Percentiles rank a stretch among this genome's conserved stretches.
Conservation (phyloP, 2,797 vertebrate species). For the Geotrypetes seraphini region DNA sequence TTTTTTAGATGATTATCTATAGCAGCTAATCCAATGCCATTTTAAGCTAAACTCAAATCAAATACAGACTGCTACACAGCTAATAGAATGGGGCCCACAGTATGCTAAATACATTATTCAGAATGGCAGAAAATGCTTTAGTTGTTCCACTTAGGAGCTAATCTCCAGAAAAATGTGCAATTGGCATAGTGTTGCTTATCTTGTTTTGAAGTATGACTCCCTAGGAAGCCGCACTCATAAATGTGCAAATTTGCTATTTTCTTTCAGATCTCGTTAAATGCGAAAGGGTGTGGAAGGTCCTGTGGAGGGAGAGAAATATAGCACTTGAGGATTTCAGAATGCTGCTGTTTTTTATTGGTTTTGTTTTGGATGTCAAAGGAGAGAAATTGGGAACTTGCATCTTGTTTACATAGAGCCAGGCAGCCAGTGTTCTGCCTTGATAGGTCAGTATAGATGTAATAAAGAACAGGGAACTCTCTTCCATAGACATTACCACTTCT, state of each 20-base stretch:
- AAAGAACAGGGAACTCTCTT: background rate
- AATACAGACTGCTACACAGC: too few species aligned
- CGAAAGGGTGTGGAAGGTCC: background rate
- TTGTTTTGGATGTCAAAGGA: background rate
- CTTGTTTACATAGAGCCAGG: background rate
- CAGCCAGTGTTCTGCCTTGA: background rate
- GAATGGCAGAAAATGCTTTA: too few species aligned
- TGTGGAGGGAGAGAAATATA: background rate
- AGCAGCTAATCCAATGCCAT: too few species aligned
- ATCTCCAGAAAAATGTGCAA: too few species aligned
- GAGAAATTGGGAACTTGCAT: background rate
- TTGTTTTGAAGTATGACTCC: background rate
- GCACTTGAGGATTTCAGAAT: background rate
- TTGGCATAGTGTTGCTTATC: too few species aligned
- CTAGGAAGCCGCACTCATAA: background rate
- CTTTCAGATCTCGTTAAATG: background rate
- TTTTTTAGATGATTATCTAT: too few species aligned
- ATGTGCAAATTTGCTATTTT: background rate
- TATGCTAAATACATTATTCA: too few species aligned
- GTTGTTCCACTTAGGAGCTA: too few species aligned
- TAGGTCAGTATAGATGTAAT: background rate
- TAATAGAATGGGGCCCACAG: too few species aligned
- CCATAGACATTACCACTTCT: slow-evolving; percentile 7
- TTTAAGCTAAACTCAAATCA: too few species aligned
- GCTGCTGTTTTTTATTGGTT: background rate